phyloP scores from a whole-genome alignment of 2,888 invertebrate genomes.

The Rhagonycha lutea region DNA sequence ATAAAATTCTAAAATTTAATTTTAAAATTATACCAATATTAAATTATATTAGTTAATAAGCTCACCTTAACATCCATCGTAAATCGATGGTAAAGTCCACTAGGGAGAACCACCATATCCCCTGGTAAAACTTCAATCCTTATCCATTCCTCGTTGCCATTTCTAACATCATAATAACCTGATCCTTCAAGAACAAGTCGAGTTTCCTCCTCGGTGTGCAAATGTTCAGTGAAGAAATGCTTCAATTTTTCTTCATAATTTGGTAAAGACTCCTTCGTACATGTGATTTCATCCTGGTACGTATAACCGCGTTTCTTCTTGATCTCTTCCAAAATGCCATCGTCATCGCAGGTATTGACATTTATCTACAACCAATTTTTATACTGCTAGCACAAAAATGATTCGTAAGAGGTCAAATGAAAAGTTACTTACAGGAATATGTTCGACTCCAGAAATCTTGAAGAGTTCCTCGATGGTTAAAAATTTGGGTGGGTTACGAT shows the following conservation, averaged over 20 bases:
- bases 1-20: slow-evolving; percentile 72
- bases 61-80: slow-evolving; percentile 80
- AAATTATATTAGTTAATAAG: neutral
- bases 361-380: slow-evolving; percentile 57
- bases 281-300: slow-evolving; percentile 83
- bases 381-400: neutral
- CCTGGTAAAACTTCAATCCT: slow-evolving; percentile 83
- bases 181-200: slow-evolving; percentile 86
- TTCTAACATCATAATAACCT: slow-evolving; percentile 95
- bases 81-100: slow-evolving; percentile 96
- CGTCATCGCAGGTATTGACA: slow-evolving; percentile 58
- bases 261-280: slow-evolving; percentile 76
- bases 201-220: slow-evolving; percentile 97
- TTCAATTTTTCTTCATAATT: slow-evolving; percentile 88
- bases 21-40: neutral
- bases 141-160: slow-evolving; percentile 86
- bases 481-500: slow-evolving; percentile 75
- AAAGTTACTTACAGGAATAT: slow-evolving; percentile 72
- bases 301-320: slow-evolving; percentile 77
- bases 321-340: slow-evolving; percentile 69
- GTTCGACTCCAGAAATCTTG: slow-evolving; percentile 81
- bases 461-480: slow-evolving; percentile 70
- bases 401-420: no score
- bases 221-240: slow-evolving; percentile 87
- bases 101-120: slow-evolving; percentile 90